A percentile compares a stretch with the other conserved stretches of the same genome.
phyloP scores from a whole-genome alignment of 2,113 vertebrate species.

The Osmerus mordax region DNA sequence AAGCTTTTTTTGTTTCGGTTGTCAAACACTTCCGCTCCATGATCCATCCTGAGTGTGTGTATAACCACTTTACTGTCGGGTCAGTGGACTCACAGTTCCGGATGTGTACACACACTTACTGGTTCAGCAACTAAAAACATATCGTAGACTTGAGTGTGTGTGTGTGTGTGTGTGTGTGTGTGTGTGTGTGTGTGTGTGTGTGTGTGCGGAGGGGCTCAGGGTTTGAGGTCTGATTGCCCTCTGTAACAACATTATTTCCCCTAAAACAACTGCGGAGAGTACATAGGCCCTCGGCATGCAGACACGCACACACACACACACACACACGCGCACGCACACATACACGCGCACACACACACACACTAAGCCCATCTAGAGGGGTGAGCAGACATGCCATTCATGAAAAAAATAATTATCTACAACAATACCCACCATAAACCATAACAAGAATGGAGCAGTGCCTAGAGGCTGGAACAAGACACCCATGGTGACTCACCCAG shows the following conservation, averaged over 20 bases:
- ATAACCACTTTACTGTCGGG: not conserved
- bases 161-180: too few species aligned
- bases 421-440: too few species aligned
- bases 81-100: not conserved
- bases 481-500: too few species aligned
- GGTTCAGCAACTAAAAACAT: not conserved
- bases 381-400: too few species aligned
- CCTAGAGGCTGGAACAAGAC: too few species aligned
- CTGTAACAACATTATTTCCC: too few species aligned
- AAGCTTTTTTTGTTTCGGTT: not conserved
- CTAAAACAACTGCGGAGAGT: too few species aligned
- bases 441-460: too few species aligned
- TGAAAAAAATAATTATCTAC: too few species aligned
- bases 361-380: not conserved
- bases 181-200: not conserved
- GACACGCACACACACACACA: not conserved
- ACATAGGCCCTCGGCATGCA: not conserved
- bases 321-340: not conserved
- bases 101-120: not conserved
- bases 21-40: not conserved
- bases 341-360: slow-evolving; percentile 3
- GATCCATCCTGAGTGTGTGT: not conserved
- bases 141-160: not conserved
- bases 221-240: too few species aligned
- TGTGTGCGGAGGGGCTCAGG: too few species aligned